Evolutionary conservation across 2,888 invertebrate genomes (phyloP).

Genomic region (Priocnemis perturbator): DNA sequence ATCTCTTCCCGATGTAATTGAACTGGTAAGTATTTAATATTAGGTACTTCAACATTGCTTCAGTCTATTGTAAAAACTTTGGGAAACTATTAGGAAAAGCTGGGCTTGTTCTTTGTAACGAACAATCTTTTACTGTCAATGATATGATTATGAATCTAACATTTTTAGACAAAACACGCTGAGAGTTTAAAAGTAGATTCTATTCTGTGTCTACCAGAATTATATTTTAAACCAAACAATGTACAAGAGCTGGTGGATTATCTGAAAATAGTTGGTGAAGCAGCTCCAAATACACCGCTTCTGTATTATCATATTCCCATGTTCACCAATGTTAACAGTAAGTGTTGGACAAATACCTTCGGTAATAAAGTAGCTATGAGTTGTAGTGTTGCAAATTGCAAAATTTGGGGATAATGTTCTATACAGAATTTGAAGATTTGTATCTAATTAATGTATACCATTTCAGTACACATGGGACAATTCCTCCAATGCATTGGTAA

Average conservation of each 20-base stretch:
- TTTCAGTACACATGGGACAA: conserved; percentile 83
- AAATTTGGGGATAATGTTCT: not conserved
- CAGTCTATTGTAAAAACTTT: too few relatives aligned
- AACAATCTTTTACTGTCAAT: not conserved
- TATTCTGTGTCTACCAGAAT: conserved; percentile 84
- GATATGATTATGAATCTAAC: not conserved
- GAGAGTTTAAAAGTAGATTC: conserved; percentile 81
- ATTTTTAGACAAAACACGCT: conserved; percentile 81
- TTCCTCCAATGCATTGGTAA: conserved; percentile 81
- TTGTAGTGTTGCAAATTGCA: not conserved
- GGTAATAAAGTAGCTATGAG: not conserved
- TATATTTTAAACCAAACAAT: conserved; percentile 84
- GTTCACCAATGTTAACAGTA: conserved; percentile 84
- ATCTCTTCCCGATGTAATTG: conserved; percentile 81
- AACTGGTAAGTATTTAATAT: conserved; percentile 77
- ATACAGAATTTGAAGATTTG: conserved; percentile 6
- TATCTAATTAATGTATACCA: not conserved
- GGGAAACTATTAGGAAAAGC: too few relatives aligned
- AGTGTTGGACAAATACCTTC: conserved; percentile 67
- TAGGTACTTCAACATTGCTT: not conserved
- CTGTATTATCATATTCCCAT: conserved; percentile 90
- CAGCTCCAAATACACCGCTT: conserved; percentile 86
- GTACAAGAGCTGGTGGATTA: conserved; percentile 81
- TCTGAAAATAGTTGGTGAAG: conserved; percentile 80
- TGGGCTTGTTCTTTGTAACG: not conserved